Conservation (phyloP, 2,113 vertebrate species). For the Sapajus apella region DNA sequence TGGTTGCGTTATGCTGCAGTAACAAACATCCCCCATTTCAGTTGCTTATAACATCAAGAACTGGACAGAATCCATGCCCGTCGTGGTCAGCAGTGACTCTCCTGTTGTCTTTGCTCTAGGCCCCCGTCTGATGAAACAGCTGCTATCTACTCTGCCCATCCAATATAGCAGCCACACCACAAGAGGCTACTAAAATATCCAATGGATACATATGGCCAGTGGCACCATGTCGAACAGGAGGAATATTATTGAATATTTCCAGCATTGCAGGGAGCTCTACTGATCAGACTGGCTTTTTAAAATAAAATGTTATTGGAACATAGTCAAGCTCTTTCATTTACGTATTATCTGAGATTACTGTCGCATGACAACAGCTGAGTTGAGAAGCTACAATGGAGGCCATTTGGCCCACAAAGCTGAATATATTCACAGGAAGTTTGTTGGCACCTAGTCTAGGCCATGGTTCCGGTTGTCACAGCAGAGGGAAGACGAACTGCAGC, state of each 20-base stretch:
- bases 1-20: no score
- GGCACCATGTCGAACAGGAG: background rate
- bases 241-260: background rate
- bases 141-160: background rate
- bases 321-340: background rate
- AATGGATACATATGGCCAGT: background rate
- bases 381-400: background rate
- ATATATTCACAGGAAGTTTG: background rate
- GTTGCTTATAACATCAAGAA: background rate
- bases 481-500: background rate
- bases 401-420: background rate
- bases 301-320: conserved; percentile 37
- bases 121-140: background rate
- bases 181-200: background rate
- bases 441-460: background rate
- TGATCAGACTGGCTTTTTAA: background rate
- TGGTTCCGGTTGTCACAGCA: background rate
- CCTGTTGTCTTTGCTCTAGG: background rate
- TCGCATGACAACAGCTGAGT: background rate
- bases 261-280: background rate
- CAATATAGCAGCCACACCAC: background rate
- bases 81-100: background rate
- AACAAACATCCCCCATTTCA: background rate
- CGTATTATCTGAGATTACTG: background rate
- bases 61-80: background rate